phyloP scores from a whole-genome alignment of 2,113 vertebrate species.

The Myanophis thanlyinensis region DNA sequence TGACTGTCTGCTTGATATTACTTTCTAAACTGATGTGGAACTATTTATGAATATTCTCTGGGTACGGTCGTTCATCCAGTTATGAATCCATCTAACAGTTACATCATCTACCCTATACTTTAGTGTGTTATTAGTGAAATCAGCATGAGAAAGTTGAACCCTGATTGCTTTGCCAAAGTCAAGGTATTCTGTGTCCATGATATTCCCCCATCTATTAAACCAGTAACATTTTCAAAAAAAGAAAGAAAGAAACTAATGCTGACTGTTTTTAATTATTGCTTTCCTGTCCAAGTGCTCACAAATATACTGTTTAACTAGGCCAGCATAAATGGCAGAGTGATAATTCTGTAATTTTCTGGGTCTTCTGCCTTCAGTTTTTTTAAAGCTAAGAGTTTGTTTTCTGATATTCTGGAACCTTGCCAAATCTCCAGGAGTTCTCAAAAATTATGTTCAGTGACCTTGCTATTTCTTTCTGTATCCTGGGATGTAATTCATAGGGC shows the following conservation, averaged over 20 bases:
- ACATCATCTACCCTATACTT: background rate
- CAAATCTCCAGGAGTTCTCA: background rate
- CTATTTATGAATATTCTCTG: background rate
- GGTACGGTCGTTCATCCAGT: background rate
- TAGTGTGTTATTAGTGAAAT: background rate
- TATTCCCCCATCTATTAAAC: background rate
- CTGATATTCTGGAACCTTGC: background rate
- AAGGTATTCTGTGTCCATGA: background rate
- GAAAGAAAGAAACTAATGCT: background rate
- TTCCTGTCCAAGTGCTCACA: background rate
- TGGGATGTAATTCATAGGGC: background rate
- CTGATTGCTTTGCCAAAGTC: background rate
- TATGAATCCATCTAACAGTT: background rate
- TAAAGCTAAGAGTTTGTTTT: background rate
- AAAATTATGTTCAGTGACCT: background rate
- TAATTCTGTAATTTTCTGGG: background rate
- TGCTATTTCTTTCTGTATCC: background rate
- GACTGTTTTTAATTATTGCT: background rate
- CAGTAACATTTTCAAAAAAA: background rate
- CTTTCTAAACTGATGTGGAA: background rate
- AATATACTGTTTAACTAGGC: background rate
- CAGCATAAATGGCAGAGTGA: background rate
- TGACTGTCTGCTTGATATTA: background rate
- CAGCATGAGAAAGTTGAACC: background rate
- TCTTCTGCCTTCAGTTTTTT: background rate